Evolutionary conservation across 2,888 invertebrate genomes (phyloP).

Genomic region (Tetanocera ferruginea): DNA sequence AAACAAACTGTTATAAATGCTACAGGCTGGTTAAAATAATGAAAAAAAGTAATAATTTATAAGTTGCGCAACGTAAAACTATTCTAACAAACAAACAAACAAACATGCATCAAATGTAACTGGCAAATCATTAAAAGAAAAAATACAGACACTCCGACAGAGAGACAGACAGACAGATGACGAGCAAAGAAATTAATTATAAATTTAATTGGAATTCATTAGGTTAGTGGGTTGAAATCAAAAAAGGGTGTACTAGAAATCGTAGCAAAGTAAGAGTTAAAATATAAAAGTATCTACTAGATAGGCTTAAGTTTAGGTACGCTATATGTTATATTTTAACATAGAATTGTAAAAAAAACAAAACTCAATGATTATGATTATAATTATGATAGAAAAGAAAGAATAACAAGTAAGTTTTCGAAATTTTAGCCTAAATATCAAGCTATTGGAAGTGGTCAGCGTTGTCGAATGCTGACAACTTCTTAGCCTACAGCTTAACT

Average conservation of each 20-base stretch:
- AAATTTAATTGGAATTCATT: slow-evolving; percentile 6
- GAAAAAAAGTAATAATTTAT: slow-evolving; percentile 1
- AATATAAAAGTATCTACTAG: slow-evolving; percentile 2
- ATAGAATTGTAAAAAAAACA: slow-evolving; percentile 13
- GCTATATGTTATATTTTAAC: neutral
- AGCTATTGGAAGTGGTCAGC: no score
- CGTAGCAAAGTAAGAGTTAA: slow-evolving; percentile 22
- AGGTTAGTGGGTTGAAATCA: slow-evolving; percentile 23
- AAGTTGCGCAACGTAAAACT: neutral
- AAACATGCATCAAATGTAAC: neutral
- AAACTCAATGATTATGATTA: neutral
- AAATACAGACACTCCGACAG: neutral
- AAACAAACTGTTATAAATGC: neutral
- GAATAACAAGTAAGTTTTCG: no score
- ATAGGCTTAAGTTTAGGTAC: neutral
- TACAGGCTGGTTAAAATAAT: slow-evolving; percentile 27
- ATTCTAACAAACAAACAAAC: neutral
- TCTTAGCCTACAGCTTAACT: no score
- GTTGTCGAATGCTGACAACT: no score
- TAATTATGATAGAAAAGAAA: no score
- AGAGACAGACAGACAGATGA: neutral
- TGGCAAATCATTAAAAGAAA: neutral
- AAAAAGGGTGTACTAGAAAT: slow-evolving; percentile 1
- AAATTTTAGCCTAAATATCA: no score
- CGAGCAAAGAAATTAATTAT: neutral